Evolutionary conservation across 2,888 invertebrate species (phyloP), one percentile per base, ranked within the genome.

Genomic region (Eueremaeus valkanovi): DNA sequence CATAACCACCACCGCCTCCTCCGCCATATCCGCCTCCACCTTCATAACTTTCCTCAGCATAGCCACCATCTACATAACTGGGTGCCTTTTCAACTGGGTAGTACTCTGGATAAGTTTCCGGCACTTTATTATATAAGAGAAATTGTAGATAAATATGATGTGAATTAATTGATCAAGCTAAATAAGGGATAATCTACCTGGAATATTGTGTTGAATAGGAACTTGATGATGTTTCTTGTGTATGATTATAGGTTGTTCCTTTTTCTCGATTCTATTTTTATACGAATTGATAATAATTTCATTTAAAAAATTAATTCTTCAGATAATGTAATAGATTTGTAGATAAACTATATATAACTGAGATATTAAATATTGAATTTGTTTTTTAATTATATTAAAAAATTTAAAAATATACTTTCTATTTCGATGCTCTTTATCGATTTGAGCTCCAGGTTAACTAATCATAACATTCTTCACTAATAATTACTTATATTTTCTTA

Each of bases 31-130:
- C 55, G 27, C 33, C 27, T 6, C 74, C 74, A 27, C 66, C 66
- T 8, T 40, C 61, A 8, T 63, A 66, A 18, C 74, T 68, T 11
- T 33, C 66, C 33, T 31, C 45, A 24, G 42, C 49, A 55, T 75
- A 75, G 9, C 75, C 75, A 18, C 75, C 75, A 40, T 75, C 75
- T 21, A 75, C 70, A 29, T 75, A 75, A 16, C 42, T 68, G 13
- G 75, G 75, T 16, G 70, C 51, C 24, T 75, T 24, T 24, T 45
- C 33, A 18, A 75, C 75, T 2, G 75, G 75, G 18, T 75, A 75
- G 21, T 58, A 58, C 24, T 55, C 61, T 2, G 75, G 70, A 21
- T 75, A 72, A 3, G 75, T 16, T n/a, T 70, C 75, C 6, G 24
- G 70, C 2, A 70, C 45, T 42, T n/a, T n/a, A n/a, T n/a, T 21